Evolutionary conservation across 2,113 vertebrate species (phyloP), one percentile per base, ranked within the genome.

Genomic region (Scophthalmus maximus): DNA sequence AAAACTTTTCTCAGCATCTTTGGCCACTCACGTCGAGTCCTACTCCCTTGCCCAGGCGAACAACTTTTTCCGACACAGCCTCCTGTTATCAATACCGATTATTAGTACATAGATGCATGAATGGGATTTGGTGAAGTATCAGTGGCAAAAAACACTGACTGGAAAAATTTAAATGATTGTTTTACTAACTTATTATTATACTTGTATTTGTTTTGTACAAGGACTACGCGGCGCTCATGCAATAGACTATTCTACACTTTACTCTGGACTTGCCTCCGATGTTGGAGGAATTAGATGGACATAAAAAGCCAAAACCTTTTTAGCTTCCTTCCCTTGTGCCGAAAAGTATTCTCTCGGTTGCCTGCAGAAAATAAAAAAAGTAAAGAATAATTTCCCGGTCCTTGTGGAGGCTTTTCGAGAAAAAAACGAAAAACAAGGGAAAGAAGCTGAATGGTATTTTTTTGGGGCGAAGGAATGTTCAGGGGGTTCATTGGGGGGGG

Each of bases 191-290:
- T 78, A 78, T 82, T 75, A 79, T 64, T 78, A 53, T 83, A 75
- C 77, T 4, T 86, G 75, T 90, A 79, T 88, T 88, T 87, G 70
- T 90, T 92, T 88, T 87, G 77, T 89, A 85, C 75, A 27, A 85
- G 63, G 87, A 85, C 83, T 91, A 90, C 84, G 89, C 83, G 85
- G 86, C 86, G 57, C 85, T 92, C 86, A 92, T 91, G 91, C 90
- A 92, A 91, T 92, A 92, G 87, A 92, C 81, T 83, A 87, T 62
- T 82, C 78, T 89, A 88, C 85, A 90, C 87, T 90, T 91, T 88
- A 87, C 85, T 87, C 85, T 83, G 89, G 84, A 88, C 85, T 74
- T n/a, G 87, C 78, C 86, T 90, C 91, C 76, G 79, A 73, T 42
- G 60, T 64, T 80, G 62, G 87, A 82, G 82, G 85, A 76, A 53